phyloP scores from a whole-genome alignment of 2,113 vertebrate species.

The Pseudopodoces humilis region DNA sequence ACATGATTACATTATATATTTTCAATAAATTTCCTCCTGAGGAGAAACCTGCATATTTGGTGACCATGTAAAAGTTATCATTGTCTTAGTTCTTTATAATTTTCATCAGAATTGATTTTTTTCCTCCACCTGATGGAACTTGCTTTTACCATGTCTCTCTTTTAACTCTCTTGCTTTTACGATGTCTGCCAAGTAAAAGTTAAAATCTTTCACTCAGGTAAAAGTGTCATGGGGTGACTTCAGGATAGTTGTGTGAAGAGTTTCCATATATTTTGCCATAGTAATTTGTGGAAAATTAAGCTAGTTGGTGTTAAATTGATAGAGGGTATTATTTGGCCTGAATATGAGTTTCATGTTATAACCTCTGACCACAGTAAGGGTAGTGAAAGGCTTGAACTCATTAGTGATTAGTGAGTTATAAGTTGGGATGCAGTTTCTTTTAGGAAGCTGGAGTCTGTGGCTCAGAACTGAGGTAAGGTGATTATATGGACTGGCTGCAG shows the following conservation, averaged over 20 bases:
- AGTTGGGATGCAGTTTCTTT: background rate
- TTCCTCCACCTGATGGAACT: background rate
- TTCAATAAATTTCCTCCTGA: background rate
- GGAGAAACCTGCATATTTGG: background rate
- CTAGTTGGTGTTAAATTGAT: background rate
- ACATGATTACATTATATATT: background rate
- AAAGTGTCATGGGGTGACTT: background rate
- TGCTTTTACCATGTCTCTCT: background rate
- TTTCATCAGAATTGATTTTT: background rate
- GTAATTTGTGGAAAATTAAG: background rate
- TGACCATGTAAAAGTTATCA: background rate
- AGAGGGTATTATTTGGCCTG: background rate
- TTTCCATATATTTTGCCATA: background rate
- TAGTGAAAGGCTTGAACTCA: background rate
- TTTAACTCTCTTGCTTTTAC: background rate
- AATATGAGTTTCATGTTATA: background rate
- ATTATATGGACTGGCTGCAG: background rate
- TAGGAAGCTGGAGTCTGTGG: background rate
- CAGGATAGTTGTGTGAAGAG: background rate
- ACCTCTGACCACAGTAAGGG: background rate
- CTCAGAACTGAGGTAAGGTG: background rate
- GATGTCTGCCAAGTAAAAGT: background rate
- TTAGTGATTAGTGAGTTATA: background rate
- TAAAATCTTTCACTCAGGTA: background rate
- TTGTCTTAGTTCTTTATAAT: background rate